Evolutionary conservation across 92 coral and sea anemone species (phyloP).

Genomic region (Pocillopora meandrina): DNA sequence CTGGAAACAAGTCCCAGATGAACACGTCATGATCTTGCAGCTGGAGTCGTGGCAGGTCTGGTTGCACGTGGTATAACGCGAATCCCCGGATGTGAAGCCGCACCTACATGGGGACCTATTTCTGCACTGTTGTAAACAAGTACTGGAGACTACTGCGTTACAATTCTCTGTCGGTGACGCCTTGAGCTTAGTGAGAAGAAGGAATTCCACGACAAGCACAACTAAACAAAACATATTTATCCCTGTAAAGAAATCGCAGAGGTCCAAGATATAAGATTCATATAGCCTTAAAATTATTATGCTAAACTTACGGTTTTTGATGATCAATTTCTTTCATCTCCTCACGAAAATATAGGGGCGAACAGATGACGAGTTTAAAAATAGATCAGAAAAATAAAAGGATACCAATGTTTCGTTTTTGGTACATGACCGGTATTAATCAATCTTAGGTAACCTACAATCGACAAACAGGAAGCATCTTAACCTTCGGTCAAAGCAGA

Average conservation of each 20-base stretch:
- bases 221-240: slow-evolving; percentile 25
- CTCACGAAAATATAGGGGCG: no score
- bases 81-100: slow-evolving; percentile 21
- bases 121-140: slow-evolving; percentile 68
- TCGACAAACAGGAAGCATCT: no score
- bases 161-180: slow-evolving; percentile 26
- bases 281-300: no score
- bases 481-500: no score
- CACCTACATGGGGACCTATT: slow-evolving; percentile 56
- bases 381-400: no score
- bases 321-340: no score
- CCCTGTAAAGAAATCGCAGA: background rate
- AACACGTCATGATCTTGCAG: slow-evolving; percentile 63
- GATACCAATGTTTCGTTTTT: no score
- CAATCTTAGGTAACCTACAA: no score
- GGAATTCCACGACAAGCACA: slow-evolving; percentile 8
- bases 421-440: no score
- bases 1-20: slow-evolving; percentile 72
- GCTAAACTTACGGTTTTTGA: no score
- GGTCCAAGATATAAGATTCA: no score
- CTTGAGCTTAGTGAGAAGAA: background rate
- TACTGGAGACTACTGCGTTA: slow-evolving; percentile 39
- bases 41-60: slow-evolving; percentile 59
- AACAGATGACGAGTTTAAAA: no score
- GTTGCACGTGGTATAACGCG: slow-evolving; percentile 48